Base-by-base conservation (phyloP, 2,797 vertebrate species). In the Bovichtus variegatus region DNA sequence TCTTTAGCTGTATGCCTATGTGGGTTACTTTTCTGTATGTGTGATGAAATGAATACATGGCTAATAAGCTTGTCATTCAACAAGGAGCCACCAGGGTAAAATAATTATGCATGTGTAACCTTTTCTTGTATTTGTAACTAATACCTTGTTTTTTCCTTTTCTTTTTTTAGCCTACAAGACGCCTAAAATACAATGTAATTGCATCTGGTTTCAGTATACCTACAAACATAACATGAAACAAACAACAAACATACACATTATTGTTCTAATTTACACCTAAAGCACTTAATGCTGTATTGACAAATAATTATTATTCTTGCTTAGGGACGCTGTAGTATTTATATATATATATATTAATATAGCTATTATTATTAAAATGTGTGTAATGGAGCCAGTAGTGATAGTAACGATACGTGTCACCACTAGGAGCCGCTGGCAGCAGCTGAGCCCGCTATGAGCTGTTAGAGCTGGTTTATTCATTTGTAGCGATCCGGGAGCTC, bases 391-490 rank as follows among this genome's bases (percentile, higher is more conserved):
- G 12, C 13, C 23, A 7, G 13, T 9, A 3, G 50, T 4, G 25
- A n/a, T 2, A 23, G 19, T 36, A 34, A 16, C 29, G 16, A 9
- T 75, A 25, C 51, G 6, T 0, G 0, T 11, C 19, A 1, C 87
- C 89, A 72, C 80, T 51, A 83, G 84, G 71, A 5, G 92, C 9
- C 90, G 82, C 90, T 87, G 49, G 21, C n/a, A 4, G 65, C 1
- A 13, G 58, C 31, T 65, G 8, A 55, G 23, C 25, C 31, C 49
- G 36, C 65, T 55, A 0, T 2, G 11, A 62, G 59, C 74, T 38
- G 41, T 49, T 6, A 60, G 29, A 76, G 68, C 73, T 50, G 67
- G 41, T 69, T 81, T 80, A 70, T 84, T 87, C 83, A 74, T 80
- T 63, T 59, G 80, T 18, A 15, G 57, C 74, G 75, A 61, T 78